Conservation (phyloP, 2,888 invertebrate species). For the Rhopalosiphum nymphaeae region DNA sequence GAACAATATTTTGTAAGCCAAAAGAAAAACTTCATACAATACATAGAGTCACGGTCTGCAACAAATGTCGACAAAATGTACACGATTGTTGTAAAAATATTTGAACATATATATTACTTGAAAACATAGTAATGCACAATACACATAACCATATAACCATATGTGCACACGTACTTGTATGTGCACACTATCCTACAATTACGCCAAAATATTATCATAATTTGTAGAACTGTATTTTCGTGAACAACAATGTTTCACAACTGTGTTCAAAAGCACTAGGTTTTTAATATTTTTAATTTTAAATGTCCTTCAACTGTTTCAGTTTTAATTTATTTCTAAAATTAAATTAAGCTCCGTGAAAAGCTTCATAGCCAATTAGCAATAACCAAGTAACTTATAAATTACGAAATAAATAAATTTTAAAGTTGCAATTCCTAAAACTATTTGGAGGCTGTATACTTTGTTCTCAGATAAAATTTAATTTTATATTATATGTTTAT, state of each 20-base stretch:
- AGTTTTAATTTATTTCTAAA: slow-evolving; percentile 3
- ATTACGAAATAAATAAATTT: slow-evolving; percentile 30
- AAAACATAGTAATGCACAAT: background rate
- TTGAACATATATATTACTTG: background rate
- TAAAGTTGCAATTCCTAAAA: slow-evolving; percentile 15
- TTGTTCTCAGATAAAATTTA: background rate
- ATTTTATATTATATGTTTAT: background rate
- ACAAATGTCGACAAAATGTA: background rate
- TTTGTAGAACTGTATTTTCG: background rate
- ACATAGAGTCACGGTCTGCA: background rate
- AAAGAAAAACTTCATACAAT: background rate
- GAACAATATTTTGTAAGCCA: background rate
- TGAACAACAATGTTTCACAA: background rate
- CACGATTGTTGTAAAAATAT: background rate
- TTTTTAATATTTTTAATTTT: slow-evolving; percentile 12
- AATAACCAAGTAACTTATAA: slow-evolving; percentile 35
- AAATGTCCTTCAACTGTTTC: background rate
- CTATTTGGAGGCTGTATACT: background rate
- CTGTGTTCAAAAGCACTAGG: background rate
- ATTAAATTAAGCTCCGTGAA: background rate
- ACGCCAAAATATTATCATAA: background rate
- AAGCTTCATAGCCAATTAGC: background rate
- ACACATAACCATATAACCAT: background rate
- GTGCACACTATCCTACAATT: background rate
- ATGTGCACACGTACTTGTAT: background rate